Base-by-base conservation (phyloP, 2,113 vertebrate genomes). In the Callocephalon fimbriatum region DNA sequence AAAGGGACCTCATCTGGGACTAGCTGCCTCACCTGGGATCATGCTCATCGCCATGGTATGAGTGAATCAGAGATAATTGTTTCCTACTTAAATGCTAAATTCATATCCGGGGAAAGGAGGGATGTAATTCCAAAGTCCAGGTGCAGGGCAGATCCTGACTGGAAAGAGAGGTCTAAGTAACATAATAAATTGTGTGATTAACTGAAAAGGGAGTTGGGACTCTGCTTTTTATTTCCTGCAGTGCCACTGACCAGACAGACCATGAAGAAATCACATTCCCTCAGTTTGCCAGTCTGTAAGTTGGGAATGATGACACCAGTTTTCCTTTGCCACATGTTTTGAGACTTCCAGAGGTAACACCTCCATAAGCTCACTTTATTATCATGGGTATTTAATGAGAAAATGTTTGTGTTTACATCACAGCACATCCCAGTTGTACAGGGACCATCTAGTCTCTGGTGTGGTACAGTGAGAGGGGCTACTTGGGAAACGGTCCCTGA, bases 401-500 rank as follows among this genome's bases (percentile, higher is more conserved):
- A 0, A 0, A 1, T 25, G 42, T 73, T 91, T 93, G 45, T 27
- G 15, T 40, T 90, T 77, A 12, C 15, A 31, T 40, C 54, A 16
- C 0, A 0, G 44, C n/a, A 23, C 51, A 18, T 66, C 80, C 61
- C n/a, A 42, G 45, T 68, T 2, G 0, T 7, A 12, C 51, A 68
- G 40, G 48, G 59, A 53, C 47, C 44, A 14, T n/a, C 59, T 27
- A 26, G 44, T 16, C 35, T 44, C 67, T 84, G 53, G 21, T 76
- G 48, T 6, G 15, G 37, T 32, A 45, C 5, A 5, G 38, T 32
- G 74, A 94, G 79, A 75, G 73, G 65, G 92, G 93, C 70, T 84
- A 86, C 82, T 96, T 32, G 2, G 84, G 1, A 93, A 91, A 68
- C 4, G 11, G 79, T 89, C 86, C 94, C 93, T 48, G 80, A 94